Evolutionary conservation across 2,113 vertebrate species (phyloP), one percentile per base, ranked within the genome.

Genomic region (Lophura nycthemera): DNA sequence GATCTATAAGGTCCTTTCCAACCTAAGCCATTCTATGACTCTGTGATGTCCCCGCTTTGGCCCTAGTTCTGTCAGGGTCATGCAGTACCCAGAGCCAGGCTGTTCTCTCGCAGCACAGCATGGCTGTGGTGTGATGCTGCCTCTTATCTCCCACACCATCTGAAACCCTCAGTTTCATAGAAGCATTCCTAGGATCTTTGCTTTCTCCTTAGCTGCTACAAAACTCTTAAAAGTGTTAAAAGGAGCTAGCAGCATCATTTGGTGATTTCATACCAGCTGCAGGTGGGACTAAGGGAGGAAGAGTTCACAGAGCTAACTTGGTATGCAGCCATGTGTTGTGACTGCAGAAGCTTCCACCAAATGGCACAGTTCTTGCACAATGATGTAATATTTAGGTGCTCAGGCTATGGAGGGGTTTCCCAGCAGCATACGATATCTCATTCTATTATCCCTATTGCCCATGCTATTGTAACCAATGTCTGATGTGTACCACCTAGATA

Each of bases 381-480:
- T 77, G 75, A 34, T 54, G 63, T 52, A 76, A 61, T 77, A 92
- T 48, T 92, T 81, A 76, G 32, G 79, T 89, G 40, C 42, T 81
- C 56, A 76, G 38, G 67, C 50, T 89, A 50, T 3, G 4, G 52
- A 87, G 56, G 32, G 18, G 40, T 83, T 81, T 90, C 45, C 78
- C 56, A 83, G 72, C 87, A 86, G 90, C 66, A 77, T 89, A 60
- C 48, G 4, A 4, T 59, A 59, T 66, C 25, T 72, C 61, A 61
- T 1, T 78, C 38, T 84, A 50, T 91, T 88, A 38, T 76, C 69
- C 32, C 69, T 87, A 24, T 38, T 91, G 78, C 75, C 64, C 78
- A 52, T 82, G 75, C 76, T 66, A 48, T 65, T 88, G 72, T 86
- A 83, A 65, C 61, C 85, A 45, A 36, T 90, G 88, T 86, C 90